Percentiles rank a stretch among this genome's conserved stretches.
Conservation (phyloP, 2,113 vertebrate species). For the pig (Sus scrofa) region DNA sequence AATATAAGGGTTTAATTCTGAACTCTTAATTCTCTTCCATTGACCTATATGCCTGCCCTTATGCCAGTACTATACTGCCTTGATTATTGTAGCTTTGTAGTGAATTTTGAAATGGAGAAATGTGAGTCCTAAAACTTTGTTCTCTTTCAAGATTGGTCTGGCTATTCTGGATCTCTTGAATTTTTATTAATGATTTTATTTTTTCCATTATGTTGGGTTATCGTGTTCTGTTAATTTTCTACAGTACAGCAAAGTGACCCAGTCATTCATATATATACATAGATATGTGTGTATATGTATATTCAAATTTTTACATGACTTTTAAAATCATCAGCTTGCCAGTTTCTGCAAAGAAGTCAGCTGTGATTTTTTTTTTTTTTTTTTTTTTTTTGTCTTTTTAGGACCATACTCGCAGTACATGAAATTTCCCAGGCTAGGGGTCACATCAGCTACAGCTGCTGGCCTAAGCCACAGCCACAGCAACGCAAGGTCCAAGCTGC, state of each 20-base stretch:
- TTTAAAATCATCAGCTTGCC: conserved; percentile 9
- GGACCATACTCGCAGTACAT: too few relatives aligned
- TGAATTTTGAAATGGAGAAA: conserved; percentile 19
- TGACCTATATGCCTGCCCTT: neutral
- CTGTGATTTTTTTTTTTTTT: neutral
- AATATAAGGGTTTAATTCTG: neutral
- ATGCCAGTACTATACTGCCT: neutral
- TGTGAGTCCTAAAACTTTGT: neutral
- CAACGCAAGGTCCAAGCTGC: too few relatives aligned
- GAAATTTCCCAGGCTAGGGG: too few relatives aligned
- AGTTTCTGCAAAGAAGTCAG: neutral
- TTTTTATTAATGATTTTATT: neutral
- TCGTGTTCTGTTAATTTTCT: too few relatives aligned
- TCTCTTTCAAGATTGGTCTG: neutral
- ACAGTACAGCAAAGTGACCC: too few relatives aligned
- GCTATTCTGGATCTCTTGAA: neutral
- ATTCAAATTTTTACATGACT: neutral
- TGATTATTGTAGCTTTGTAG: neutral
- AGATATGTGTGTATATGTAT: too few relatives aligned
- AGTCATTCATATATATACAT: too few relatives aligned
- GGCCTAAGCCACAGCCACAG: too few relatives aligned
- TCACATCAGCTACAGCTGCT: too few relatives aligned
- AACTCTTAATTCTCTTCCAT: neutral
- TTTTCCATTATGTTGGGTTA: too few relatives aligned
- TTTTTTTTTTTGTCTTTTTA: too few relatives aligned